A percentile compares a stretch with the other conserved stretches of the same genome.
Conservation (phyloP, 2,113 vertebrate species). For the Triplophysa dalaica region DNA sequence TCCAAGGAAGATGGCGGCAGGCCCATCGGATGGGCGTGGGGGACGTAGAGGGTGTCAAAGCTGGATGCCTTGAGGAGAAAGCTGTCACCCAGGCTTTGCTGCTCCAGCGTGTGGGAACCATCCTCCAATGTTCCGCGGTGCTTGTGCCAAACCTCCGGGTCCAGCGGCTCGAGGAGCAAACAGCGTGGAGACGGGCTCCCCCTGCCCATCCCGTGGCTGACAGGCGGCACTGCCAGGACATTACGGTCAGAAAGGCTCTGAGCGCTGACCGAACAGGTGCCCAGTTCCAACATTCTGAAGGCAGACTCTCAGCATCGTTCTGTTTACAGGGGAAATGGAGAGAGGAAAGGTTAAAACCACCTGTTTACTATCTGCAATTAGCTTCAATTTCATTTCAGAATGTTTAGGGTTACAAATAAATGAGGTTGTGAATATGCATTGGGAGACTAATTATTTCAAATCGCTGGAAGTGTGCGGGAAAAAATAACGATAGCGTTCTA, state of each 20-base stretch:
- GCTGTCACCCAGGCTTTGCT: slow-evolving; percentile 70
- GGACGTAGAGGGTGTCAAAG: slow-evolving; percentile 76
- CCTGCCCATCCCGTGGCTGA: slow-evolving; percentile 54
- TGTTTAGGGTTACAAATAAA: not conserved
- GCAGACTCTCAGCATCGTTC: slow-evolving; percentile 82
- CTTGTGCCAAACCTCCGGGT: slow-evolving; percentile 84
- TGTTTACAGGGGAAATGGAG: slow-evolving; percentile 53
- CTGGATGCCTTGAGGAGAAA: slow-evolving; percentile 70
- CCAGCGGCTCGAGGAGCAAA: slow-evolving; percentile 74
- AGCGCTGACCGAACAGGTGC: slow-evolving; percentile 77
- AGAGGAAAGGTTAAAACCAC: not conserved
- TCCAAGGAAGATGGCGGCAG: slow-evolving; percentile 70
- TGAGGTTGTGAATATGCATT: not conserved
- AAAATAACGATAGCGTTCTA: not conserved
- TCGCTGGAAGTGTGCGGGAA: not conserved
- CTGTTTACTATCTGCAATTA: too few species aligned
- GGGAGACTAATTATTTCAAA: not conserved
- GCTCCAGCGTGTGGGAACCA: slow-evolving; percentile 76
- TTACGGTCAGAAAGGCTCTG: slow-evolving; percentile 76
- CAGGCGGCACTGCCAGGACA: slow-evolving; percentile 65
- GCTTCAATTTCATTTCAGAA: too few species aligned
- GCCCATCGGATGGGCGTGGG: slow-evolving; percentile 59
- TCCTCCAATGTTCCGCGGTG: slow-evolving; percentile 74
- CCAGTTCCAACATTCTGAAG: slow-evolving; percentile 83
- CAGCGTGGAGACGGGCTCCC: slow-evolving; percentile 61